Conservation (phyloP, 2,888 invertebrate species). For the Sinhomidia bicolor region DNA sequence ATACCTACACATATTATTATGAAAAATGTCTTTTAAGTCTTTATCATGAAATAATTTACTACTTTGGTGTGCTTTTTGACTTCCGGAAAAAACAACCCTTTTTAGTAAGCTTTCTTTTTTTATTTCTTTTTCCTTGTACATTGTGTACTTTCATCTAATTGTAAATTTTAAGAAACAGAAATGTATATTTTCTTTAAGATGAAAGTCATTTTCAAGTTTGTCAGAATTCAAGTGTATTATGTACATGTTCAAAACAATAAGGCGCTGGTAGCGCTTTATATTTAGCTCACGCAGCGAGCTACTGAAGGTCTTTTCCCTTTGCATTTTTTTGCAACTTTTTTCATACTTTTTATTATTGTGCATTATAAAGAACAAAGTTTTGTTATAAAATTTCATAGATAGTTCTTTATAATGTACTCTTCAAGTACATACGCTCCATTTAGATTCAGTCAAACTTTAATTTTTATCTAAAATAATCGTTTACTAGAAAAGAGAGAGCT, state of each 20-base stretch:
- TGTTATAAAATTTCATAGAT: no score
- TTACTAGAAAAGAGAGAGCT: no score
- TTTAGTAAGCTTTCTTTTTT: neutral
- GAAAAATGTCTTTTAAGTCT: neutral
- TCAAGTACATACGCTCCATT: no score
- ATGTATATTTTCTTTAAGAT: no score
- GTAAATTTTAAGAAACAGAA: constrained; percentile 22
- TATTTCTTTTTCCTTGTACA: neutral
- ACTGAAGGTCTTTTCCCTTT: neutral
- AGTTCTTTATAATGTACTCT: no score
- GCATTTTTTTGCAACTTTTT: neutral
- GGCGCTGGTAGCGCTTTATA: no score
- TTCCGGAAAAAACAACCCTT: neutral
- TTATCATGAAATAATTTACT: neutral
- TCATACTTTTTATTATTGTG: no score
- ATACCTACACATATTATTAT: neutral
- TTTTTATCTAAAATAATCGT: neutral
- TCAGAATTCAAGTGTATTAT: no score
- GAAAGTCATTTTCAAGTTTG: no score
- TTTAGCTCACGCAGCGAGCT: no score
- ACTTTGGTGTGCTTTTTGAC: neutral
- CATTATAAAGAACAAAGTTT: no score
- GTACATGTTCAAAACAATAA: no score
- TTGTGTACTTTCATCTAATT: neutral
- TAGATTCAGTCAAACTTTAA: neutral